These are phyloP conservation scores for Cirrhinus molitorella DNA, from an alignment of 2,797 vertebrate species.

Conservation along the genomic window DNA sequence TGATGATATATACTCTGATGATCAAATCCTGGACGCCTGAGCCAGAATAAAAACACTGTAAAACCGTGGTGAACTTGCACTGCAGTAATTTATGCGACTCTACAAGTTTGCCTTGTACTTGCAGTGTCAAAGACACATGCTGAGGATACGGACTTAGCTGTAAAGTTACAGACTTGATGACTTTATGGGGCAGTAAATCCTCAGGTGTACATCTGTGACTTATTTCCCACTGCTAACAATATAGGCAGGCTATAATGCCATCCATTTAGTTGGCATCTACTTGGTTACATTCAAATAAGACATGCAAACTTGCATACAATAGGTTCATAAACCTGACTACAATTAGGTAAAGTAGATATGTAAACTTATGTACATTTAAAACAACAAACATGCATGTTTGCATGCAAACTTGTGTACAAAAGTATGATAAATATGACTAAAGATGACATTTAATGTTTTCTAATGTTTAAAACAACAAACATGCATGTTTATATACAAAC, in stretches of 20 bases:
- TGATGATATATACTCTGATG: no score
- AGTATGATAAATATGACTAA: neutral
- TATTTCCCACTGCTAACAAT: neutral
- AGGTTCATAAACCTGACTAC: neutral
- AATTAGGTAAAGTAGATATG: neutral
- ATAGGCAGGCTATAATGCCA: neutral
- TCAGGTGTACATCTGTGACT: neutral
- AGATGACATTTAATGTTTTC: neutral
- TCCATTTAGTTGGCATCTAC: neutral
- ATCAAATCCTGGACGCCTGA: neutral
- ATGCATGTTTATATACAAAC: neutral
- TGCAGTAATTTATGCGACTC: neutral
- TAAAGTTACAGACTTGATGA: neutral
- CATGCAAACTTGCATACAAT: neutral
- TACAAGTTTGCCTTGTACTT: neutral
- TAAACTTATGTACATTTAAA: neutral
- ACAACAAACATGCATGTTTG: neutral
- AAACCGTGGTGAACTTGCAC: no score
- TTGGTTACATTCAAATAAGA: conserved; percentile 2
- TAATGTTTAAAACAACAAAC: neutral
- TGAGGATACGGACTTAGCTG: neutral
- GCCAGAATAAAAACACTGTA: neutral
- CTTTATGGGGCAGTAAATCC: neutral
- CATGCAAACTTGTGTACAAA: neutral
- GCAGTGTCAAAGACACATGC: conserved; percentile 3